These are phyloP conservation scores for Callopanchax toddi DNA, from an alignment of 2,113 vertebrate species.

Conservation along the genomic window DNA sequence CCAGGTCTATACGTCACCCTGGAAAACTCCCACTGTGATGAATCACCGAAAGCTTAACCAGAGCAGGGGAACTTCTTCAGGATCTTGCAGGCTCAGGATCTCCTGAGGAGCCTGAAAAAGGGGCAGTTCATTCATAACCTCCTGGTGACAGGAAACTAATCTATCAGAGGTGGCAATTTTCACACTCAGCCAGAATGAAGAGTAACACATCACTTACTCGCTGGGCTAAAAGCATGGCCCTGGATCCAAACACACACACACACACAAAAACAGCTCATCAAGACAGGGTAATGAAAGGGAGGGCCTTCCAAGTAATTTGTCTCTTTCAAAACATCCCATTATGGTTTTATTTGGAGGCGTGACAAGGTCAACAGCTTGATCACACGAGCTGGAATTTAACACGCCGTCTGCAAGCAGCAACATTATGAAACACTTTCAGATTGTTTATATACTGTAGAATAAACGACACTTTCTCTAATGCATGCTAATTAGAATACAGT, in stretches of 20 bases:
- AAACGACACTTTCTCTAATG: not conserved
- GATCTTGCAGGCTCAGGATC: constrained; percentile 14
- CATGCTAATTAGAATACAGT: not conserved
- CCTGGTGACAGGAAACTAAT: constrained; percentile 73
- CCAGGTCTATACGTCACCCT: not conserved
- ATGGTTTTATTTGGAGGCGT: constrained; percentile 53
- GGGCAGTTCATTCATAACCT: constrained; percentile 58
- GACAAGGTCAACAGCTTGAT: constrained; percentile 11
- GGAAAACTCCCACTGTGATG: not conserved
- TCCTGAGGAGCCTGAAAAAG: constrained; percentile 23
- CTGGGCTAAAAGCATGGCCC: constrained; percentile 24
- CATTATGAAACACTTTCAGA: not conserved
- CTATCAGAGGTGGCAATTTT: constrained; percentile 72
- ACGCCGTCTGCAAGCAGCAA: not conserved
- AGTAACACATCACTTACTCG: constrained; percentile 44
- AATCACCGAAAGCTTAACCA: constrained; percentile 1
- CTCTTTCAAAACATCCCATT: constrained; percentile 67
- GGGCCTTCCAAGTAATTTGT: constrained; percentile 39
- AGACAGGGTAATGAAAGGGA: constrained; percentile 36
- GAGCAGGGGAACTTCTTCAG: not conserved
- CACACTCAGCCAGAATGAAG: constrained; percentile 61
- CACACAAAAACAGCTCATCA: constrained; percentile 28
- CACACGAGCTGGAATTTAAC: not conserved
- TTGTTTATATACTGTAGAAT: not conserved
- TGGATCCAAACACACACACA: constrained; percentile 8